Conservation (phyloP, 2,888 invertebrate species). For the Neoaliturus tenellus region DNA sequence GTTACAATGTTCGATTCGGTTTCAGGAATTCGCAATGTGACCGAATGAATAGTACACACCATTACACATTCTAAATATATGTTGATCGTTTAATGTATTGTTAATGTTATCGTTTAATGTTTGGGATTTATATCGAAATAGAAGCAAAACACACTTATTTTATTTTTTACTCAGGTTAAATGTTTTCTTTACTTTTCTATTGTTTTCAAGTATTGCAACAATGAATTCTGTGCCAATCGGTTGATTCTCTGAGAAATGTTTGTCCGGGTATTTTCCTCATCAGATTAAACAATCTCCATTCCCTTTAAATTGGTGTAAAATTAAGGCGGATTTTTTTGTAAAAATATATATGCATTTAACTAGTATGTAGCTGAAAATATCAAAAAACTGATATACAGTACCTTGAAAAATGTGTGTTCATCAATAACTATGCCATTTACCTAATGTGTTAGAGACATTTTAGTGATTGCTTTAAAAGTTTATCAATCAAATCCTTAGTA, state of each 20-base stretch:
- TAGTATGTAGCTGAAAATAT: slow-evolving; percentile 11
- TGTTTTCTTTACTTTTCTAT: neutral
- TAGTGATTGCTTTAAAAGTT: neutral
- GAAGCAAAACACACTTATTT: neutral
- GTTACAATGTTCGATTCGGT: neutral
- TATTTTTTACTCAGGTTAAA: neutral
- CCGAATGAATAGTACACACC: slow-evolving; percentile 15
- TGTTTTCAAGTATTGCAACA: neutral
- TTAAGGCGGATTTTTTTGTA: neutral
- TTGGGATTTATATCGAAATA: neutral
- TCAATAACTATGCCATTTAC: neutral
- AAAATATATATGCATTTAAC: slow-evolving; percentile 2
- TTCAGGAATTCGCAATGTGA: neutral
- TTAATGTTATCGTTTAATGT: slow-evolving; percentile 4
- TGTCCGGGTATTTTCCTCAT: neutral
- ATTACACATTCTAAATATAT: slow-evolving; percentile 27
- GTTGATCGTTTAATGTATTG: slow-evolving; percentile 16
- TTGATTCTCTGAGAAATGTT: neutral
- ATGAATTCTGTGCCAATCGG: neutral
- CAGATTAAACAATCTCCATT: neutral
- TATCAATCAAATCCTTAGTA: neutral
- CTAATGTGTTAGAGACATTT: neutral
- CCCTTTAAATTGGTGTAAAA: neutral
- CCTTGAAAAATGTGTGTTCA: slow-evolving; percentile 28
- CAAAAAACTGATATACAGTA: neutral